Conservation (phyloP, 2,797 vertebrate species). For the Microhierax caerulescens region DNA sequence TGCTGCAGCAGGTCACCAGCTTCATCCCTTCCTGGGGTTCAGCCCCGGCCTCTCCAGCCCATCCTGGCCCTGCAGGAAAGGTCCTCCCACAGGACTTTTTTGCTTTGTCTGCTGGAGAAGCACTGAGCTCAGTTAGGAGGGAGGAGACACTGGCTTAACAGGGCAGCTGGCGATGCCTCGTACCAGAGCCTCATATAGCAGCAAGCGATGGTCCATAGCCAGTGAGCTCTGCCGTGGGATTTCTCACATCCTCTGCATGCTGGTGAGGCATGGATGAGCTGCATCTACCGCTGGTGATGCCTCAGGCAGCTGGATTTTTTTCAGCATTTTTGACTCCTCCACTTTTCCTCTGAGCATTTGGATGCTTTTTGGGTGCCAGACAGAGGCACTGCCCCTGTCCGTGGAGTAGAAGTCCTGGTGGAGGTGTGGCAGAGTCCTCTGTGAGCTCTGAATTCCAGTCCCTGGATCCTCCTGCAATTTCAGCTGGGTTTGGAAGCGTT, state of each 20-base stretch:
- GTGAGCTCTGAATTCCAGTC: not conserved
- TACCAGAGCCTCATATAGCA: not conserved
- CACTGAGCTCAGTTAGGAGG: not conserved
- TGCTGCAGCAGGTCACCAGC: not conserved
- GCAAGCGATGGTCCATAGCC: not conserved
- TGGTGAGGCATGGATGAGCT: not conserved
- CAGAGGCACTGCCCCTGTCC: not conserved
- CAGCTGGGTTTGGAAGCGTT: not conserved
- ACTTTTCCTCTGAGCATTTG: not conserved
- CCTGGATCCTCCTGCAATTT: not conserved
- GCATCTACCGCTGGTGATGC: not conserved
- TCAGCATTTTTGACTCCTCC: not conserved
- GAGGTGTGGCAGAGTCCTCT: not conserved
- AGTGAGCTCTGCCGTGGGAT: rapidly evolving
- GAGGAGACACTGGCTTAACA: not conserved
- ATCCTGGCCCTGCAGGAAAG: not conserved
- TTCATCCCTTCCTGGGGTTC: not conserved
- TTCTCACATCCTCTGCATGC: not conserved
- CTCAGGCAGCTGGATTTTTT: not conserved
- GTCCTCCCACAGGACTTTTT: not conserved
- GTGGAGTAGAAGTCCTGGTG: not conserved
- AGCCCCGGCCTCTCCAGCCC: not conserved
- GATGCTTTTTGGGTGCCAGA: rapidly evolving
- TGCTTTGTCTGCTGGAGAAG: not conserved
- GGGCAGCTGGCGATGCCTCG: not conserved